Conservation (phyloP, 64 coral and sea anemone species). For the Montipora efflorescens region DNA sequence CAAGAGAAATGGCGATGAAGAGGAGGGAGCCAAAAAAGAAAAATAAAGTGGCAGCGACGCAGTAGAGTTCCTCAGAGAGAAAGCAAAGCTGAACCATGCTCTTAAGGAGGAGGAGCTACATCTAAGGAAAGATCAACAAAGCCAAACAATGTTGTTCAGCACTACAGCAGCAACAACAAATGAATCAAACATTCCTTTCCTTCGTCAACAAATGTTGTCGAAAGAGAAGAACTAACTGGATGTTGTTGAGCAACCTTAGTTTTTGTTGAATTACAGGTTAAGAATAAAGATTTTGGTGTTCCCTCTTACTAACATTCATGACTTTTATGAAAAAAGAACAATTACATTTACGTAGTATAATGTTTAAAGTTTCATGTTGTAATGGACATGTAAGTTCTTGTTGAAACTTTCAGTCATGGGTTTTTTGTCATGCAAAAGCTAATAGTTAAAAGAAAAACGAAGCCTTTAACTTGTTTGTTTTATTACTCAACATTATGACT, state of each 20-base stretch:
- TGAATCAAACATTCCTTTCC: neutral
- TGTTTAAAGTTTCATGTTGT: neutral
- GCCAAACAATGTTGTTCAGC: neutral
- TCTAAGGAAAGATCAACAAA: constrained; percentile 26
- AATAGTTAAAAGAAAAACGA: neutral
- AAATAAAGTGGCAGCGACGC: constrained; percentile 48
- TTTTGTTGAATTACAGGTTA: no score
- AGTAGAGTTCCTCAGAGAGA: constrained; percentile 25
- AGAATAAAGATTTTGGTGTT: neutral
- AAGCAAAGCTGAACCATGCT: constrained; percentile 13
- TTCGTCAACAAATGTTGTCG: neutral
- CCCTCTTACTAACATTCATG: neutral
- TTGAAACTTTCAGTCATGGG: neutral
- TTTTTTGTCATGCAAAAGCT: neutral
- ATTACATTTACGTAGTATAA: neutral
- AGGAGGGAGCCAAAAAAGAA: constrained; percentile 6
- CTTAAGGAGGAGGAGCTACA: neutral
- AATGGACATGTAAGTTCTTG: neutral
- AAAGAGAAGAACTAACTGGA: constrained; percentile 13
- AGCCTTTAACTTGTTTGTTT: neutral
- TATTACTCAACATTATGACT: neutral
- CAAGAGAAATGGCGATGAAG: constrained; percentile 33
- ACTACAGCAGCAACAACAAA: constrained; percentile 9
- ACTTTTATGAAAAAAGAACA: neutral
- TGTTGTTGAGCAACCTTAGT: neutral